These are phyloP conservation scores for Triplophysa dalaica DNA, from an alignment of 2,113 vertebrate genomes.

Conservation along the genomic window DNA sequence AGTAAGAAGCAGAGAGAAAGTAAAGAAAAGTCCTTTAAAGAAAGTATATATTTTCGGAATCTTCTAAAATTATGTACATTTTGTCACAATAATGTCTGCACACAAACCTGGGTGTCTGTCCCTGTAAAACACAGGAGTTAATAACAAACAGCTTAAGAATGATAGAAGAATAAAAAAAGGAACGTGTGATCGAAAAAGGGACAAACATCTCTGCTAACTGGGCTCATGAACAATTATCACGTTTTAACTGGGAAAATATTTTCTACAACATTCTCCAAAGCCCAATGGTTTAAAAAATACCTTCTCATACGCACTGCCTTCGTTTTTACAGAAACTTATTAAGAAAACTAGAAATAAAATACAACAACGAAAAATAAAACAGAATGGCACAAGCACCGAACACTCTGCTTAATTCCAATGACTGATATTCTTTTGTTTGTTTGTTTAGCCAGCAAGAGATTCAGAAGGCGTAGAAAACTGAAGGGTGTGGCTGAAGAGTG, in stretches of 20 bases:
- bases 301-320: constrained; percentile 38
- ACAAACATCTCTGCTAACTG: constrained; percentile 43
- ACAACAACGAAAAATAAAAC: constrained; percentile 53
- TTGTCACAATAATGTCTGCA: constrained; percentile 70
- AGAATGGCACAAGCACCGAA: constrained; percentile 68
- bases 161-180: constrained; percentile 31
- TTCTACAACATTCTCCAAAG: constrained; percentile 47
- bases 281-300: constrained; percentile 50
- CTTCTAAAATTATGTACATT: constrained; percentile 73
- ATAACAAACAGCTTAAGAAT: constrained; percentile 43
- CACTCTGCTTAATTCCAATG: constrained; percentile 68
- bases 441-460: constrained; percentile 69
- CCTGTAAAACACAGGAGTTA: constrained; percentile 56
- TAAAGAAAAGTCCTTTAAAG: constrained; percentile 53
- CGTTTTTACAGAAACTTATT: constrained; percentile 55
- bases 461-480: constrained; percentile 68
- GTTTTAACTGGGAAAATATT: constrained; percentile 57
- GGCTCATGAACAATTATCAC: constrained; percentile 52
- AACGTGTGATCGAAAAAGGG: constrained; percentile 41
- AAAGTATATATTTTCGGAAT: constrained; percentile 61
- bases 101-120: constrained; percentile 54
- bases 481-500: constrained; percentile 42
- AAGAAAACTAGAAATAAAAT: constrained; percentile 53
- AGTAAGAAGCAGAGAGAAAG: constrained; percentile 69
- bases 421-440: constrained; percentile 64